Evolutionary conservation across 2,888 invertebrate genomes (phyloP), one percentile per base, ranked within the genome.

Genomic region (Alloscopus bannaensis): DNA sequence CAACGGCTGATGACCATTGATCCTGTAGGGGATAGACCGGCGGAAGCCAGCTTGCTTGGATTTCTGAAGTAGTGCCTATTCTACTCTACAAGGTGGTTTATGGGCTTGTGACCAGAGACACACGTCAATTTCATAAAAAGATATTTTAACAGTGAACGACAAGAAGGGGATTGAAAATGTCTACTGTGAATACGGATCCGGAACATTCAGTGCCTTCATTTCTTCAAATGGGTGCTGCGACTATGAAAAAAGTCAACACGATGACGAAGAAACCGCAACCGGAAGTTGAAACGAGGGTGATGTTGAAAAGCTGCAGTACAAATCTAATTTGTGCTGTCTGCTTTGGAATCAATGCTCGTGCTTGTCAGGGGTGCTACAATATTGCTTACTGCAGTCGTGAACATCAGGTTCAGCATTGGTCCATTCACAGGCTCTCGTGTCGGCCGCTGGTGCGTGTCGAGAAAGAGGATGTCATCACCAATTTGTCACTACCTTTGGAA

Each of bases 251-350:
- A 36, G 36, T 11, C 8, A 6, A 3, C 47, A 18, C 11, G 8
- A 47, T 11, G 13, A 36, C 13, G 36, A 36, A 36, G 36, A 36
- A 36, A 47, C 47, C n/a, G 47, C 8, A 47, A n/a, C 8, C 11
- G 3, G n/a, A 47, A 47, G 4, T 11, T n/a, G 47, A 18, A 47
- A 47, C 16, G n/a, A 18, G n/a, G 3, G 8, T 18, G 47, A 11
- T 64, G 18, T 13, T 50, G 4, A 52, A 72, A 29, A 64, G 64
- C 11, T 50, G 64, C 52, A 64, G 72, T 40, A 64, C 72, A 2
- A 72, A 72, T 31, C 50, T 72, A 8, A 26, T 72, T 2, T 72
- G 72, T 55, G 72, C 72, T 6, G 60, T 64, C 11, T 72, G 72
- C 28, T 72, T 72, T 36, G 64, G 40, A 55, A 72, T 52, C 20